phyloP scores from a whole-genome alignment of 1,140 invertebrate genomes.

The Rhizoglyphus robini region DNA sequence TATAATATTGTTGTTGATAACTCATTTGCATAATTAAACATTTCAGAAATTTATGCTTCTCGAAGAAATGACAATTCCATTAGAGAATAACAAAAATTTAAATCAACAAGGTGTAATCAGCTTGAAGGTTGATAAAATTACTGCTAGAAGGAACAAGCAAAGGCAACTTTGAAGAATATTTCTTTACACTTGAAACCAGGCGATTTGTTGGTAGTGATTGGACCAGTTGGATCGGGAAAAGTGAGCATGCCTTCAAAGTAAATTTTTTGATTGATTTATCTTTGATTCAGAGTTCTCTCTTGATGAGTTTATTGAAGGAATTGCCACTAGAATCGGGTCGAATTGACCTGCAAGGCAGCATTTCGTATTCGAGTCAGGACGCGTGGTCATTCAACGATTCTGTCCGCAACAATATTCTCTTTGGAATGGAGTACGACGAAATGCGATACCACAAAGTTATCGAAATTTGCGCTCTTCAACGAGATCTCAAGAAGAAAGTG shows the following conservation, averaged over 20 bases:
- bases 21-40: no score
- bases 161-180: conserved; percentile 23
- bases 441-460: conserved; percentile 27
- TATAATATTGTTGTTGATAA: no score
- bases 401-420: conserved; percentile 26
- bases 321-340: conserved; percentile 49
- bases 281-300: conserved; percentile 45
- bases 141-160: not conserved
- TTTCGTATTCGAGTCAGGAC: conserved; percentile 76
- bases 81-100: not conserved
- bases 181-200: conserved; percentile 25
- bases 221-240: conserved; percentile 48
- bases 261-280: not conserved
- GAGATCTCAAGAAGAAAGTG: conserved; percentile 45
- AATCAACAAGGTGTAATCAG: not conserved
- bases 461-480: conserved; percentile 35
- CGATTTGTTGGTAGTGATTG: conserved; percentile 53
- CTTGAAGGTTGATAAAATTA: not conserved
- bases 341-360: conserved; percentile 51
- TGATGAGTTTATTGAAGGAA: conserved; percentile 66
- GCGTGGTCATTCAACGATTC: conserved; percentile 54
- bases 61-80: not conserved
- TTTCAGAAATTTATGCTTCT: not conserved
- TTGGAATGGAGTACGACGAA: conserved; percentile 24
- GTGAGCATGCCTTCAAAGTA: not conserved